These are phyloP conservation scores for Lordiphosa andalusiaca DNA, from an alignment of 2,888 invertebrate genomes.

Conservation along the genomic window DNA sequence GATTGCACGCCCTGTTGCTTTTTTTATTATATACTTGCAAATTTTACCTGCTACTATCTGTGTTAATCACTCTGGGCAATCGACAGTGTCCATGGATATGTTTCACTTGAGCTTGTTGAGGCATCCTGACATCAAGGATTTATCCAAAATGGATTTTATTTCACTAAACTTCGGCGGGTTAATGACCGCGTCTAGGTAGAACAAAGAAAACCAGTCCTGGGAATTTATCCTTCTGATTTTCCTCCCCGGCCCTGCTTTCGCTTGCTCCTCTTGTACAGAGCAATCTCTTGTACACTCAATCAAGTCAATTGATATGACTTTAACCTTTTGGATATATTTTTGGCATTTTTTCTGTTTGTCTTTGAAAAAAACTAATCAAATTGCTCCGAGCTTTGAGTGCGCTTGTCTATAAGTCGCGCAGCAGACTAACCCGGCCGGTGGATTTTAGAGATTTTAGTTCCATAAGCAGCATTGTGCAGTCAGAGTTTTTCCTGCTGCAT, in stretches of 20 bases:
- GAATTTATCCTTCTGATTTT: neutral
- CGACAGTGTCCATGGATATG: slow-evolving; percentile 54
- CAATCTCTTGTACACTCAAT: neutral
- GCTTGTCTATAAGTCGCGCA: slow-evolving; percentile 62
- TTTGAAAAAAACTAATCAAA: neutral
- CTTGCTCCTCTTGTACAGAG: neutral
- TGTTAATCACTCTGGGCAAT: slow-evolving; percentile 49
- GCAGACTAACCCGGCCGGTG: slow-evolving; percentile 57
- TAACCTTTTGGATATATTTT: slow-evolving; percentile 21
- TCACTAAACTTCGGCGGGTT: slow-evolving; percentile 25
- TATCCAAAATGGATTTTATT: neutral
- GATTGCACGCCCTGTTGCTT: no score
- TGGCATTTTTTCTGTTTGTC: slow-evolving; percentile 2
- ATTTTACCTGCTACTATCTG: slow-evolving; percentile 61
- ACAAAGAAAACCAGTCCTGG: neutral
- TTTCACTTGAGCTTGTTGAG: slow-evolving; percentile 54
- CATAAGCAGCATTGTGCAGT: slow-evolving; percentile 9
- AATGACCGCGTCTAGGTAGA: slow-evolving; percentile 20
- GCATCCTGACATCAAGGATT: slow-evolving; percentile 38
- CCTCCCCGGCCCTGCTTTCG: no score
- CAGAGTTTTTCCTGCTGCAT: slow-evolving; percentile 34
- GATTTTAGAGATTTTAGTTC: slow-evolving; percentile 45
- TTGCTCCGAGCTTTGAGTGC: slow-evolving; percentile 25
- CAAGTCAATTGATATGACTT: slow-evolving; percentile 13
- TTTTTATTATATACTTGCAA: no score